Evolutionary conservation across 2,797 vertebrate genomes (phyloP).

Genomic region (Pseudomugil gertrudae): DNA sequence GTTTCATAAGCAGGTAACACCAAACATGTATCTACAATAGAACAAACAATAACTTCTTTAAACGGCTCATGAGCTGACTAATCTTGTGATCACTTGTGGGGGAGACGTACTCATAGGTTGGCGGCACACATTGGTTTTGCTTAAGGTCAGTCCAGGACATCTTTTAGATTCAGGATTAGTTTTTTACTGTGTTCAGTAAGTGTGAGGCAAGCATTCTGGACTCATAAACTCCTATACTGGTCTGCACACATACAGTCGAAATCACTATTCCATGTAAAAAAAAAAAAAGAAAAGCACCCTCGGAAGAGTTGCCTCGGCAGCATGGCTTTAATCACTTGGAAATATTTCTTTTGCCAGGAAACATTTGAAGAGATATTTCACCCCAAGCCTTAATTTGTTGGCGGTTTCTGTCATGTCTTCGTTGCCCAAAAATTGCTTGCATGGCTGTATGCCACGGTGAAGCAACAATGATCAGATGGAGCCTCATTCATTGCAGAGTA

Average conservation of each 20-base stretch:
- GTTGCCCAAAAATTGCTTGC: conserved; percentile 57
- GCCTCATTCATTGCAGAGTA: conserved; percentile 57
- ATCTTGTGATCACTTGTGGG: not conserved
- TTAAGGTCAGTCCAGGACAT: conserved; percentile 46
- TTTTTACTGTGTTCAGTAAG: conserved; percentile 49
- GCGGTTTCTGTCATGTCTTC: conserved; percentile 53
- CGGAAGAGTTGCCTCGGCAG: conserved; percentile 56
- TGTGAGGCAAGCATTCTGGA: conserved; percentile 52
- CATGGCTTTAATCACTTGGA: conserved; percentile 75
- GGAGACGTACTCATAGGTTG: not conserved
- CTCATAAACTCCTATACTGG: conserved; percentile 53
- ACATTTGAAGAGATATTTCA: conserved; percentile 71
- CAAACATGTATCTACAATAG: not conserved
- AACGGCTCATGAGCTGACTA: not conserved
- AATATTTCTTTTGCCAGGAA: conserved; percentile 79
- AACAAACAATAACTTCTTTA: not conserved
- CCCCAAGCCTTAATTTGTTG: conserved; percentile 61
- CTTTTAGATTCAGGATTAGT: conserved; percentile 25
- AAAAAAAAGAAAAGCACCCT: conserved; percentile 31
- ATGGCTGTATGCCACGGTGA: conserved; percentile 41
- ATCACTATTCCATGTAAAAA: conserved; percentile 54
- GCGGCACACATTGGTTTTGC: not conserved
- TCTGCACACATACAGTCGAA: conserved; percentile 52
- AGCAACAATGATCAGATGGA: conserved; percentile 48
- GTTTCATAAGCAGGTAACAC: not conserved